Evolutionary conservation across 2,888 invertebrate species (phyloP).

Genomic region (Drosophila longiperda): DNA sequence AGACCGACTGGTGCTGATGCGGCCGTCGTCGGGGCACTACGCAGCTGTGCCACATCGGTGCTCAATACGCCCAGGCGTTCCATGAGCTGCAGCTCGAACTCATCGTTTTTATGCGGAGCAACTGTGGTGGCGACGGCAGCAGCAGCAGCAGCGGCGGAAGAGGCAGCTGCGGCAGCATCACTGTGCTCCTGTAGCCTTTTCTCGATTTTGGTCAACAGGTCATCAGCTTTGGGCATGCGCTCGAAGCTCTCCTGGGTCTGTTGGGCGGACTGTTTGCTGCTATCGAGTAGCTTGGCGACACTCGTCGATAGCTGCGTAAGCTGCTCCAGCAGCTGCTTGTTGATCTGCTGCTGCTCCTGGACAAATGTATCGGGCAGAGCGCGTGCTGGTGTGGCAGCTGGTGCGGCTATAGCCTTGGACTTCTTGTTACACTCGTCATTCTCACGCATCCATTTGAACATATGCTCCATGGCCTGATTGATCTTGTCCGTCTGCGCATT

Average conservation of each 20-base stretch:
- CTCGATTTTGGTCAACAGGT: slow-evolving; percentile 82
- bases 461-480: slow-evolving; percentile 81
- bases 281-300: slow-evolving; percentile 71
- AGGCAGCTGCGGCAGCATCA: slow-evolving; percentile 62
- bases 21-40: slow-evolving; percentile 70
- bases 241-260: slow-evolving; percentile 79
- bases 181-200: slow-evolving; percentile 79
- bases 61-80: slow-evolving; percentile 85
- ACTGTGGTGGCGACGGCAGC: slow-evolving; percentile 65
- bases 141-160: slow-evolving; percentile 61
- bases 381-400: slow-evolving; percentile 26
- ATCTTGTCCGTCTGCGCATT: slow-evolving; percentile 83
- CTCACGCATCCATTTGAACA: slow-evolving; percentile 84
- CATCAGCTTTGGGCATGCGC: slow-evolving; percentile 75
- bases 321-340: slow-evolving; percentile 76
- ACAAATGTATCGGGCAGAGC: slow-evolving; percentile 70
- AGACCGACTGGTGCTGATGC: slow-evolving; percentile 67
- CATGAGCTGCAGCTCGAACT: slow-evolving; percentile 85
- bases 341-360: slow-evolving; percentile 72
- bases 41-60: slow-evolving; percentile 83
- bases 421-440: slow-evolving; percentile 84
- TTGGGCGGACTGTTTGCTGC: slow-evolving; percentile 73
- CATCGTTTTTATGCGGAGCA: slow-evolving; percentile 82
- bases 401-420: slow-evolving; percentile 21
- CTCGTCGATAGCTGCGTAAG: slow-evolving; percentile 73